phyloP scores from a whole-genome alignment of 2,797 vertebrate species.

The Galaxias olidus region DNA sequence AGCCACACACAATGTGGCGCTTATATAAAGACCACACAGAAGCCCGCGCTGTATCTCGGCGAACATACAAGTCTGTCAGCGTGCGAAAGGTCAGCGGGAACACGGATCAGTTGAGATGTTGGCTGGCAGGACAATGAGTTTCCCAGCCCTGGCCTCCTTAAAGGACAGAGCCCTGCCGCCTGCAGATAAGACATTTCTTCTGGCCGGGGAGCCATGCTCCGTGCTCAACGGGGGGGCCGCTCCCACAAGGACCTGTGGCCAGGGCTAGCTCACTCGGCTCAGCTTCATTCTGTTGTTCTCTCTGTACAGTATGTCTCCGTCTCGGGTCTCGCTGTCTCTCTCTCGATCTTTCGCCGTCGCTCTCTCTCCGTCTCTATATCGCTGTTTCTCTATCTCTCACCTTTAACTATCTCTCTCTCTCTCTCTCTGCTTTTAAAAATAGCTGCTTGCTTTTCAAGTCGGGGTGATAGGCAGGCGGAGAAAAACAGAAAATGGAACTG shows the following conservation, averaged over 20 bases:
- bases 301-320: no score
- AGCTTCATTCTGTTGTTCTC: no score
- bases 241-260: constrained; percentile 68
- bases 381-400: not conserved
- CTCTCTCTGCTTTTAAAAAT: constrained; percentile 27
- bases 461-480: constrained; percentile 50
- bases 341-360: not conserved
- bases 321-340: not conserved
- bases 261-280: constrained; percentile 43
- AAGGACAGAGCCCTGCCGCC: constrained; percentile 76
- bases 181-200: constrained; percentile 78
- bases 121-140: constrained; percentile 75
- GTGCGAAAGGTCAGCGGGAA: constrained; percentile 76
- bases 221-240: constrained; percentile 64
- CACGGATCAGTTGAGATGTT: constrained; percentile 73
- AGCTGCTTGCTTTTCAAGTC: constrained; percentile 46
- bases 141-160: constrained; percentile 61
- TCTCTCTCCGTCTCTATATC: not conserved
- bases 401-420: constrained; percentile 12
- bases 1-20: not conserved
- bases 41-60: constrained; percentile 36
- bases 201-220: constrained; percentile 57
- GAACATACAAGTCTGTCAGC: constrained; percentile 55
- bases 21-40: not conserved
- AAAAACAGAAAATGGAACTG: constrained; percentile 5